phyloP scores from a whole-genome alignment of 2,888 invertebrate species.

The Lypha dubia region DNA sequence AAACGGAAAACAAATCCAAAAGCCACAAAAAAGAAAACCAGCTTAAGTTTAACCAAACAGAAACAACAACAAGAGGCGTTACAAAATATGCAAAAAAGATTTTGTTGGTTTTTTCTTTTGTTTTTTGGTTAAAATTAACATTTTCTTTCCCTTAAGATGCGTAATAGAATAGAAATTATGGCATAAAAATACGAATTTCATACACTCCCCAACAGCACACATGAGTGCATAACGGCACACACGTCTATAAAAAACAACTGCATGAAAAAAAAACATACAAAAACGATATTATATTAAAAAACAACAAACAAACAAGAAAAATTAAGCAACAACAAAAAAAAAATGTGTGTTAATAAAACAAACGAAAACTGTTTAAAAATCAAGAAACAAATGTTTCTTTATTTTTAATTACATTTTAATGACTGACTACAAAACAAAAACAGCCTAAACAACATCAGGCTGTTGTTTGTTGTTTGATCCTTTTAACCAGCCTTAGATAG shows the following conservation, averaged over 20 bases:
- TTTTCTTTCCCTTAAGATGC: constrained; percentile 61
- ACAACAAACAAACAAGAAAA: constrained; percentile 16
- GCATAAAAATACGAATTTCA: constrained; percentile 37
- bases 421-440: constrained; percentile 57
- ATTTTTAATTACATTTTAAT: constrained; percentile 71
- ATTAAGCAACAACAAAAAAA: too few relatives aligned
- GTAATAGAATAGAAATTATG: constrained; percentile 67
- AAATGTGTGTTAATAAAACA: constrained; percentile 64
- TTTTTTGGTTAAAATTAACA: constrained; percentile 51
- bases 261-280: constrained; percentile 35
- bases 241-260: constrained; percentile 11
- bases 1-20: constrained; percentile 12
- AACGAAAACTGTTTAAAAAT: constrained; percentile 59
- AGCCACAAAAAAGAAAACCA: constrained; percentile 24
- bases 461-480: constrained; percentile 55
- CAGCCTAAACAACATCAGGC: constrained; percentile 52
- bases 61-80: constrained; percentile 65
- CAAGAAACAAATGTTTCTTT: constrained; percentile 66
- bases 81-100: constrained; percentile 71
- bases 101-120: too few relatives aligned
- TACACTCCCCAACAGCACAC: constrained; percentile 14
- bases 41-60: constrained; percentile 11
- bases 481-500: constrained; percentile 57
- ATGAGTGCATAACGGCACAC: constrained; percentile 33
- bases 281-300: constrained; percentile 41